A percentile compares a stretch with the other conserved stretches of the same genome.
phyloP scores from a whole-genome alignment of 2,797 vertebrate genomes.

The Micropoecilia bifurca region DNA sequence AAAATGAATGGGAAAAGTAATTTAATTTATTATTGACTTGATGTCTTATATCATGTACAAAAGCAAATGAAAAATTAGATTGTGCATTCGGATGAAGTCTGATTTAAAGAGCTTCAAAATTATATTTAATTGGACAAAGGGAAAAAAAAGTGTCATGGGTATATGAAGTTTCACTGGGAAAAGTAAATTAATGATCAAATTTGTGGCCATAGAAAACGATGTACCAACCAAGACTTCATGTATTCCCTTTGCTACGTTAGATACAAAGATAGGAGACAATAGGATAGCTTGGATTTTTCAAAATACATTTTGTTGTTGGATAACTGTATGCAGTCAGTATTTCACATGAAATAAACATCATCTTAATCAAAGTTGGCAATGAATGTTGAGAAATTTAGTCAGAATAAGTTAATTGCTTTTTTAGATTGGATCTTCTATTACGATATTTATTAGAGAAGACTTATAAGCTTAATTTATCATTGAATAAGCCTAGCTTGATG shows the following conservation, averaged over 20 bases:
- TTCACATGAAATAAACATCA: background rate
- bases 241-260: constrained; percentile 53
- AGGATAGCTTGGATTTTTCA: background rate
- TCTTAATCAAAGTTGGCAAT: background rate
- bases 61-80: constrained; percentile 88
- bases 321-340: background rate
- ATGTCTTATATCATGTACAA: constrained; percentile 87
- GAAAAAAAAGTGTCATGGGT: constrained; percentile 72
- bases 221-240: constrained; percentile 51
- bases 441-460: background rate
- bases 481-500: background rate
- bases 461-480: background rate
- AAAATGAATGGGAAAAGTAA: constrained; percentile 88
- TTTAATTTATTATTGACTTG: constrained; percentile 90
- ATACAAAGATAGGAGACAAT: constrained; percentile 55
- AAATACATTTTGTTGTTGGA: background rate
- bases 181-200: constrained; percentile 76
- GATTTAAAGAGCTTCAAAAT: constrained; percentile 84
- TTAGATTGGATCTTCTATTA: background rate
- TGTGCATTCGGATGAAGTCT: constrained; percentile 84
- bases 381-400: background rate
- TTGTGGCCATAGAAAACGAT: constrained; percentile 68
- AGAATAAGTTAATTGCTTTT: background rate
- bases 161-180: constrained; percentile 74
- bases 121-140: constrained; percentile 86